These are phyloP conservation scores for Drosophila kepulauana DNA, from an alignment of 1,140 invertebrate genomes.

Conservation along the genomic window DNA sequence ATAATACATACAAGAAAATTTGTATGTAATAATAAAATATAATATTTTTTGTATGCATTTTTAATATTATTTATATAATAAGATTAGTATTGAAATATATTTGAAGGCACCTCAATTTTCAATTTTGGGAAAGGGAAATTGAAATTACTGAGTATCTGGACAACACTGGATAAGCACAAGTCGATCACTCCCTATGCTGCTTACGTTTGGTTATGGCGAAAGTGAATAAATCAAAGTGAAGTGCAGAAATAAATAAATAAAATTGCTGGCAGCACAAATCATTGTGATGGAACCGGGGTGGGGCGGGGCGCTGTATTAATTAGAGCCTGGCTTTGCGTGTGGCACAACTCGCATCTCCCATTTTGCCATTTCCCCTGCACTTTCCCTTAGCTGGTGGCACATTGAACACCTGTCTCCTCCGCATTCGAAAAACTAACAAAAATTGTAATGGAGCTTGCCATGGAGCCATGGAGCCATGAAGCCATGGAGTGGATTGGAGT, in stretches of 20 bases:
- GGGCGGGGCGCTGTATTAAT: constrained; percentile 58
- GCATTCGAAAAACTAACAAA: constrained; percentile 62
- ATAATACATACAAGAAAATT: no score
- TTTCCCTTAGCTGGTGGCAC: background rate
- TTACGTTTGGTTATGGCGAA: constrained; percentile 47
- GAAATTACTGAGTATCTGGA: background rate
- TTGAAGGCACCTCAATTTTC: no score
- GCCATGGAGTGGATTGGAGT: background rate
- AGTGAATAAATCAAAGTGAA: constrained; percentile 47
- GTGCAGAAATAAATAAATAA: constrained; percentile 54
- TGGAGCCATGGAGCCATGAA: background rate
- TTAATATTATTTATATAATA: no score
- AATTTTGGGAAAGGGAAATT: no score
- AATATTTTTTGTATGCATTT: no score
- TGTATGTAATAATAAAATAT: no score
- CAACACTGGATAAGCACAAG: background rate
- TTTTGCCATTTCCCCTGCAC: background rate
- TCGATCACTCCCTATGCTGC: background rate
- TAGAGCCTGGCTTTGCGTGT: constrained; percentile 57
- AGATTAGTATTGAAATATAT: no score
- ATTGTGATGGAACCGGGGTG: constrained; percentile 3
- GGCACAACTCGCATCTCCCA: constrained; percentile 12
- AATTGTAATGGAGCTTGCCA: constrained; percentile 69
- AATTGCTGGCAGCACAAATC: constrained; percentile 42
- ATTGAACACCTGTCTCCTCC: constrained; percentile 65